A percentile compares a stretch with the other conserved stretches of the same genome.
These are phyloP conservation scores for Ctenopoma kingsleyae DNA, from an alignment of 2,797 vertebrate species.

Conservation along the genomic window DNA sequence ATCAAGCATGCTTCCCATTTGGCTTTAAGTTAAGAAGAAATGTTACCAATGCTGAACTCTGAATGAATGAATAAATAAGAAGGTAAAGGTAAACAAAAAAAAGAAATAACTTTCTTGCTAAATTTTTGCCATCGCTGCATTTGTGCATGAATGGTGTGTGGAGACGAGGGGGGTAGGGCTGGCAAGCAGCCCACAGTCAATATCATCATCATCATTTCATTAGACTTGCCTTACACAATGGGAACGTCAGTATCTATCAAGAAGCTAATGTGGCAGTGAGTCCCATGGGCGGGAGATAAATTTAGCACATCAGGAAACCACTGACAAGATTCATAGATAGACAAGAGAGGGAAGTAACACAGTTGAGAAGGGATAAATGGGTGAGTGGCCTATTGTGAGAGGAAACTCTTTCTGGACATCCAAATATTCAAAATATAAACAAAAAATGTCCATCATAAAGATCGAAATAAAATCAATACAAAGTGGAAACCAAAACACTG, in stretches of 20 bases:
- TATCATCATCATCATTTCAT: slow-evolving; percentile 83
- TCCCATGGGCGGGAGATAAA: slow-evolving; percentile 72
- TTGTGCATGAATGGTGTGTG: slow-evolving; percentile 30
- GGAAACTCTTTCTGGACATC: slow-evolving; percentile 20
- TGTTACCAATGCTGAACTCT: not conserved
- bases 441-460: not conserved
- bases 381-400: slow-evolving; percentile 20
- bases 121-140: slow-evolving; percentile 13
- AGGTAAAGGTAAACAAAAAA: slow-evolving; percentile 15
- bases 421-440: slow-evolving; percentile 13
- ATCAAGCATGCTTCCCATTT: slow-evolving; percentile 31
- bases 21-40: slow-evolving; percentile 22
- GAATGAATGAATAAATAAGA: not conserved
- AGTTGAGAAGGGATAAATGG: slow-evolving; percentile 21
- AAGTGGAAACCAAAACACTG: slow-evolving; percentile 1
- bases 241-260: slow-evolving; percentile 81
- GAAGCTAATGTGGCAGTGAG: slow-evolving; percentile 81
- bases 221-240: slow-evolving; percentile 78
- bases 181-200: slow-evolving; percentile 71
- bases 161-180: slow-evolving; percentile 36
- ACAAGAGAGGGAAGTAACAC: slow-evolving; percentile 40
- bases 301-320: slow-evolving; percentile 63
- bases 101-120: slow-evolving; percentile 7
- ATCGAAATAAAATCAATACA: slow-evolving; percentile 17
- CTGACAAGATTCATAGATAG: slow-evolving; percentile 57